Base-by-base conservation (phyloP, 1,140 invertebrate genomes). In the Pseudobourletiella spinata region DNA sequence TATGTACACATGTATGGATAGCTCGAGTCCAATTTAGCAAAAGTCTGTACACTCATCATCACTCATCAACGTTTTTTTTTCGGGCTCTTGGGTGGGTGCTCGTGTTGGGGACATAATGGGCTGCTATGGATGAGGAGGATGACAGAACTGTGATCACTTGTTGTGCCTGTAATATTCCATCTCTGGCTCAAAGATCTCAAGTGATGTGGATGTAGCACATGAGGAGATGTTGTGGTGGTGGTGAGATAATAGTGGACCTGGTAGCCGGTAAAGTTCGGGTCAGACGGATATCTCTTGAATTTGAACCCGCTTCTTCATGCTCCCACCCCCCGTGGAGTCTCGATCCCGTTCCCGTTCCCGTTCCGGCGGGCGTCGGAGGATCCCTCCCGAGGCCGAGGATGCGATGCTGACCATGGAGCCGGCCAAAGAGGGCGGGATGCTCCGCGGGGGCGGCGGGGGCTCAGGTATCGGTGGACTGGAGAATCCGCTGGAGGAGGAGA, bases 251-350 rank as follows among this genome's bases (percentile, higher is more conserved):
- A n/a, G 32, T 11, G n/a, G 8, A 11, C n/a, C 32, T 39, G 32
- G 32, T 11, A 39, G 8, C n/a, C n/a, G n/a, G n/a, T 11, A 39
- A 39, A 11, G 32, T 39, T 39, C 8, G n/a, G 8, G 32, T 55
- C 29, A 88, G 75, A 88, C 87, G 43, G 87, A 88, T 77, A 89
- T 89, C 74, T 89, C 86, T 75, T 88, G 86, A 75, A 89, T 89
- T 76, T 89, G 87, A 66, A 89, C 87, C 69, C 87, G 81, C 75
- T 89, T 89, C 74, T 89, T 89, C 76, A 85, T 83, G 54, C 84
- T 52, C 42, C 50, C 60, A 55, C 84, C 26, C 42, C 30, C 51
- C 14, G 28, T 3, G 11, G 11, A 32, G 4, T 55, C 52, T 20
- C 52, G 6, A n/a, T 55, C 52, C 24, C 20, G 25, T 22, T 20